These are phyloP conservation scores for Sebastes schlegelii DNA, from an alignment of 2,113 vertebrate genomes.

Conservation along the genomic window DNA sequence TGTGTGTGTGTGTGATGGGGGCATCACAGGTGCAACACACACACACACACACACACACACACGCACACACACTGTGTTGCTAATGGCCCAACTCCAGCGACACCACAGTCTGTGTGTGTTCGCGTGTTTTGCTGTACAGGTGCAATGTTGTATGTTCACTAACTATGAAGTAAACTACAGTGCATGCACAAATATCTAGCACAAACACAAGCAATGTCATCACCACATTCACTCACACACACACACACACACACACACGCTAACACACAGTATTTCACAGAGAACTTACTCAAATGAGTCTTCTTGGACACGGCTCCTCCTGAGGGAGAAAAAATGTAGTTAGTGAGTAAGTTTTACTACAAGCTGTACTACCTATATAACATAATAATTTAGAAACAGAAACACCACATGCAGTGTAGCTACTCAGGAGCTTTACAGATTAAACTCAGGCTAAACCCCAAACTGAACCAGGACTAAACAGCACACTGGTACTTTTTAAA, in stretches of 20 bases:
- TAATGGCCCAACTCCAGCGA: conserved; percentile 60
- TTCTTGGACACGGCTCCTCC: conserved; percentile 75
- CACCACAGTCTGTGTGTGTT: conserved; percentile 38
- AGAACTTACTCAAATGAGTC: conserved; percentile 77
- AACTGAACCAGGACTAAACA: neutral
- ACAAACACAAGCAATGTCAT: conserved; percentile 65
- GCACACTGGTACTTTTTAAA: neutral
- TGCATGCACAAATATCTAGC: conserved; percentile 80
- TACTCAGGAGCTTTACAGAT: neutral
- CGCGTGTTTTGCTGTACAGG: conserved; percentile 64
- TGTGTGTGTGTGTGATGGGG: conserved; percentile 3
- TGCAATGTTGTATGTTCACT: conserved; percentile 69
- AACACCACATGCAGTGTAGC: neutral
- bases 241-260: neutral
- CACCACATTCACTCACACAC: conserved; percentile 25
- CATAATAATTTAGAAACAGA: neutral
- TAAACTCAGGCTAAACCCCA: neutral
- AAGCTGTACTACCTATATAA: neutral
- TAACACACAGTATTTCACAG: neutral
- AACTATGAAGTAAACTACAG: conserved; percentile 66
- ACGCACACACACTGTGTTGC: conserved; percentile 16
- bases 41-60: too few relatives aligned
- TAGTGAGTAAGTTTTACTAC: neutral
- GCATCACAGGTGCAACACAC: conserved; percentile 69
- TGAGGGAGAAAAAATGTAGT: conserved; percentile 39